Conservation (phyloP, 1,140 invertebrate species). For the Nixonia krombeini region DNA sequence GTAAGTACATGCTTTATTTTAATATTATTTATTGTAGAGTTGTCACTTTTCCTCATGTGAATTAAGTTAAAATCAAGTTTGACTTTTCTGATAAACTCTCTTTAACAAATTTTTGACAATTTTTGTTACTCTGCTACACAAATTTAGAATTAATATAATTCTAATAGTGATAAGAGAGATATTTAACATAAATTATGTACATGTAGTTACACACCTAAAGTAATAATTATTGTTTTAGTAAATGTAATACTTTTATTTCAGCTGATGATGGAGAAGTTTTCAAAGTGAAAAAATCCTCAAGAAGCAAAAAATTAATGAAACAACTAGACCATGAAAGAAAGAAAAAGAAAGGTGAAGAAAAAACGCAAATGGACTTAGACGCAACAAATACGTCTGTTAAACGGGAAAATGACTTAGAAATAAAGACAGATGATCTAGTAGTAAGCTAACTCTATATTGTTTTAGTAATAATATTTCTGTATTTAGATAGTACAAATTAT, state of each 20-base stretch:
- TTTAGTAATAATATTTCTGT: constrained; percentile 62
- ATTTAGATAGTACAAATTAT: constrained; percentile 31
- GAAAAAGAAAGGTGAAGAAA: constrained; percentile 79
- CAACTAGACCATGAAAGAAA: constrained; percentile 86
- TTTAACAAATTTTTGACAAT: no score
- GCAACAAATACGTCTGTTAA: constrained; percentile 68
- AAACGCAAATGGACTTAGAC: constrained; percentile 70
- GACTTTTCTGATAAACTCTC: background rate
- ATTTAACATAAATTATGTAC: no score
- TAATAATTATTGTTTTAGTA: no score
- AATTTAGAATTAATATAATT: no score
- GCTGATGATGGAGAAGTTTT: constrained; percentile 92
- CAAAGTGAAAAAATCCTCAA: constrained; percentile 94
- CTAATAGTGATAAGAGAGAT: no score
- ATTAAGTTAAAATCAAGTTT: no score
- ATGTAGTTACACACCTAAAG: no score
- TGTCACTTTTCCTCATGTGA: no score
- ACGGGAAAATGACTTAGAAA: constrained; percentile 74
- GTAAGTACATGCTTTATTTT: constrained; percentile 61
- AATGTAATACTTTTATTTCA: no score
- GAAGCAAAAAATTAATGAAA: constrained; percentile 91
- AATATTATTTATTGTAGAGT: no score
- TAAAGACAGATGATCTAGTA: constrained; percentile 76
- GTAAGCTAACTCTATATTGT: constrained; percentile 72
- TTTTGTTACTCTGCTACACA: no score